phyloP scores from a whole-genome alignment of 2,888 invertebrate species.

The Chirona hameri region DNA sequence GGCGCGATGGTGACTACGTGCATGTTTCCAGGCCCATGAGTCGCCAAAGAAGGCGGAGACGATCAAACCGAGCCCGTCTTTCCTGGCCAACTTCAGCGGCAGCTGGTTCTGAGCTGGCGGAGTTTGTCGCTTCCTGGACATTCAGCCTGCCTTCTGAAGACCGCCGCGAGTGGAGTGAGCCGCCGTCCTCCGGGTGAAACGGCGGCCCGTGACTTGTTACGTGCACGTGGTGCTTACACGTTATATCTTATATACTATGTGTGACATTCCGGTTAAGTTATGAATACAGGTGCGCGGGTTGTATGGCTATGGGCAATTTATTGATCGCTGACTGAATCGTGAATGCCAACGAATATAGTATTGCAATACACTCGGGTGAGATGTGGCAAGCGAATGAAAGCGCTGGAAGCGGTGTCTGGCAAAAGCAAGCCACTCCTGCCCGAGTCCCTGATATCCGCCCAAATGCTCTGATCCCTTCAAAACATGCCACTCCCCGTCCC shows the following conservation, averaged over 20 bases:
- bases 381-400: too few relatives aligned
- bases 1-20: too few relatives aligned
- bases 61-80: not conserved
- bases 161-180: too few relatives aligned
- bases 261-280: not conserved
- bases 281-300: slow-evolving; percentile 1
- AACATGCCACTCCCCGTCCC: too few relatives aligned
- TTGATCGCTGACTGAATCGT: not conserved
- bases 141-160: too few relatives aligned
- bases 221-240: not conserved
- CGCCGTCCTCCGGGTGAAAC: not conserved
- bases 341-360: too few relatives aligned
- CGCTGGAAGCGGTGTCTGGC: too few relatives aligned
- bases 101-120: not conserved
- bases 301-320: not conserved
- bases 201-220: not conserved
- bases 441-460: not conserved
- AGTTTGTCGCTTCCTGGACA: not conserved
- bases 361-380: too few relatives aligned
- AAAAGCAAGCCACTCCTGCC: not conserved
- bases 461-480: too few relatives aligned
- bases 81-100: not conserved
- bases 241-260: not conserved
- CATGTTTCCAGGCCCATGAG: not conserved
- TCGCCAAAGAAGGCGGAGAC: slow-evolving; percentile 22